Percentiles rank a stretch among this genome's conserved stretches.
These are phyloP conservation scores for Myotis daubentonii DNA, from an alignment of 2,797 vertebrate species.

Conservation along the genomic window DNA sequence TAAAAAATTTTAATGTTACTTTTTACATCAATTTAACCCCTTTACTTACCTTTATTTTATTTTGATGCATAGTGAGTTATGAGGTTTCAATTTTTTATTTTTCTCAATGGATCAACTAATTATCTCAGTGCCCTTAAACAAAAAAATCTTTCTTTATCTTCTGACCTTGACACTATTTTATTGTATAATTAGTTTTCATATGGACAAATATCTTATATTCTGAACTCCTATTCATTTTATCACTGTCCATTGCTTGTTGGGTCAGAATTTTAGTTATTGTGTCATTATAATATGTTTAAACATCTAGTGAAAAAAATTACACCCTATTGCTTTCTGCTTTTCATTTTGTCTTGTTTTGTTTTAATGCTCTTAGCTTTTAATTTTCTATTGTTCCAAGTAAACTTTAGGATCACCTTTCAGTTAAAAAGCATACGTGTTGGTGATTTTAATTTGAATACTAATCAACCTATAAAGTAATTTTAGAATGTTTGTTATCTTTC, in stretches of 20 bases:
- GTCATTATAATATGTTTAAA: constrained; percentile 2
- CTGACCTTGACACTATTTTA: not conserved
- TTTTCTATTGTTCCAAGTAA: constrained; percentile 16
- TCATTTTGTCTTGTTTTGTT: not conserved
- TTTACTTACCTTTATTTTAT: constrained; percentile 1
- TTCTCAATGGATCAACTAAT: not conserved
- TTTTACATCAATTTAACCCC: not conserved
- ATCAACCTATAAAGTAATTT: not conserved
- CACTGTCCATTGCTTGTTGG: not conserved
- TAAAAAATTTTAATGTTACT: not conserved
- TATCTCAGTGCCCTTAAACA: not conserved
- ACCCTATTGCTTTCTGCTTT: not conserved
- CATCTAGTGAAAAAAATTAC: not conserved
- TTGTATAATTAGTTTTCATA: not conserved
- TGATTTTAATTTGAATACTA: constrained; percentile 31
- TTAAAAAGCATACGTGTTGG: constrained; percentile 13
- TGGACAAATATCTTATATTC: not conserved
- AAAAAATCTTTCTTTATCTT: not conserved
- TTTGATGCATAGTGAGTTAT: constrained; percentile 25
- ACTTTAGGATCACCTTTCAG: constrained; percentile 10
- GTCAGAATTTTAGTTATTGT: constrained; percentile 30
- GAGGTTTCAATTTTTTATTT: constrained; percentile 22
- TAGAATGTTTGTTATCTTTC: constrained; percentile 7
- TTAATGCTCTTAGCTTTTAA: not conserved
- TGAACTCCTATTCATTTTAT: not conserved